Percentiles rank a stretch among this genome's conserved stretches.
phyloP scores from a whole-genome alignment of 2,797 vertebrate genomes.

The Sebastes trivittatus region DNA sequence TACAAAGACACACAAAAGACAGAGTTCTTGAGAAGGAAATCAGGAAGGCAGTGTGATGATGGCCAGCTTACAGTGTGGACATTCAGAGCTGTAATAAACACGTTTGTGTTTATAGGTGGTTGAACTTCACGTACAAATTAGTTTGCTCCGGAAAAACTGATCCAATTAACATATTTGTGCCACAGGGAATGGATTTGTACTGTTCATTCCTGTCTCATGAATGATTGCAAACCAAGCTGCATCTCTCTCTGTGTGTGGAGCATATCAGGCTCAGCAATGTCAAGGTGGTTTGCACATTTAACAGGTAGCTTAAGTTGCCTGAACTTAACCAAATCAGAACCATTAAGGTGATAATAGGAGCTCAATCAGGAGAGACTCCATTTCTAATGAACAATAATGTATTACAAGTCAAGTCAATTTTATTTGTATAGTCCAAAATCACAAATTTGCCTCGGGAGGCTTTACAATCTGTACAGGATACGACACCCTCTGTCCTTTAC shows the following conservation, averaged over 20 bases:
- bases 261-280: background rate
- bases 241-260: background rate
- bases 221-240: background rate
- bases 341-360: background rate
- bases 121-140: no score
- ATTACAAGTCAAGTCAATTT: no score
- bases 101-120: background rate
- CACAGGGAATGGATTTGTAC: background rate
- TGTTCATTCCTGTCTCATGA: background rate
- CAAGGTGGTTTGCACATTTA: background rate
- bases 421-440: no score
- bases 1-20: background rate
- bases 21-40: background rate
- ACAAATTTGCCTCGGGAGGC: no score
- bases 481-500: no score
- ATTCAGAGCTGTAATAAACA: background rate
- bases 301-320: background rate
- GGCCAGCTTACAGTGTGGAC: background rate
- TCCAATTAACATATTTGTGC: background rate
- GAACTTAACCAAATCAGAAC: background rate
- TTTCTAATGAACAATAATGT: no score
- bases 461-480: no score
- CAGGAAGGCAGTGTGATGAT: background rate
- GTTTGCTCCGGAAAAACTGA: background rate
- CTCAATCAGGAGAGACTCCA: no score